Evolutionary conservation across 2,888 invertebrate species (phyloP).

Genomic region (Drosophila trichaetosa): DNA sequence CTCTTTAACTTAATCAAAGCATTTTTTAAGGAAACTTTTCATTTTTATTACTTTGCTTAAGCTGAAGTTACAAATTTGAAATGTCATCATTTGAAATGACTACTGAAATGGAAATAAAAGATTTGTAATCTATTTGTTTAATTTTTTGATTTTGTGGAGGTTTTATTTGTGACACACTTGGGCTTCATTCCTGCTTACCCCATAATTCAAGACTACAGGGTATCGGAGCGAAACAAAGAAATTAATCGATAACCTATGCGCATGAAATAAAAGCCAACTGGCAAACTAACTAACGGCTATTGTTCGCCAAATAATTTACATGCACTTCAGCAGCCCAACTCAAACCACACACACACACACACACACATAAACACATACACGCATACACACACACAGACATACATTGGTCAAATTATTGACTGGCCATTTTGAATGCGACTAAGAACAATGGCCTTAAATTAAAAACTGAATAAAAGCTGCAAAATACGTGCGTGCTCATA

Average conservation of each 20-base stretch:
- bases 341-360: not conserved
- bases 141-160: not conserved
- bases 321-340: conserved; percentile 22
- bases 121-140: not conserved
- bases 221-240: not conserved
- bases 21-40: not conserved
- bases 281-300: conserved; percentile 76
- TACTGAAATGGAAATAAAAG: too few species aligned
- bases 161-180: not conserved
- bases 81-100: not conserved
- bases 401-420: conserved; percentile 44
- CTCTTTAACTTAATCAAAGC: not conserved
- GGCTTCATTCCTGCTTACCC: not conserved
- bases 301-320: conserved; percentile 67
- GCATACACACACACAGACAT: not conserved
- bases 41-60: not conserved
- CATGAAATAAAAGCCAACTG: conserved; percentile 9
- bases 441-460: conserved; percentile 77
- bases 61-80: not conserved
- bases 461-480: conserved; percentile 72
- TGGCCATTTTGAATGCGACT: conserved; percentile 50
- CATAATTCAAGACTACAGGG: not conserved
- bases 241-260: conserved; percentile 11
- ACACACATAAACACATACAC: not conserved
- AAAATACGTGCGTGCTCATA: conserved; percentile 44